Conservation (phyloP, 2,797 vertebrate species). For the Phyllotis vaccarum region DNA sequence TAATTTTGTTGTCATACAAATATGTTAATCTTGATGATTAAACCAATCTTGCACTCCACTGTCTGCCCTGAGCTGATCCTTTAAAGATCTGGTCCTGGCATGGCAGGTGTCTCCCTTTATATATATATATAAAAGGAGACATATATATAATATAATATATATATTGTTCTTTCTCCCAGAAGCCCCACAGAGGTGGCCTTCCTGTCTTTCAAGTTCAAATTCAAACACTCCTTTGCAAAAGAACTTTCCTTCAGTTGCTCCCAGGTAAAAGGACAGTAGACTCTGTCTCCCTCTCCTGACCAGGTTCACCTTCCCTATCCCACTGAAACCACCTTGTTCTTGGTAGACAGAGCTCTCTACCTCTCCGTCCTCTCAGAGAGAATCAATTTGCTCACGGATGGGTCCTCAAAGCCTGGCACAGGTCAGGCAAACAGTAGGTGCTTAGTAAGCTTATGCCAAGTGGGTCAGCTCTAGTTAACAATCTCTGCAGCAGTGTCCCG, state of each 20-base stretch:
- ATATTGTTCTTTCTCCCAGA: not conserved
- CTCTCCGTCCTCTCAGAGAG: not conserved
- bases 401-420: not conserved
- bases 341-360: not conserved
- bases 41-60: not conserved
- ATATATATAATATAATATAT: too few relatives aligned
- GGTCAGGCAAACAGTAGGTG: not conserved
- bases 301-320: not conserved
- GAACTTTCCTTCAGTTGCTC: not conserved
- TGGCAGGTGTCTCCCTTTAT: not conserved
- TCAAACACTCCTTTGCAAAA: not conserved
- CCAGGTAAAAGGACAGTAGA: not conserved
- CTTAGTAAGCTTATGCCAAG: not conserved
- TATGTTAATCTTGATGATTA: slow-evolving; percentile 17
- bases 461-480: not conserved
- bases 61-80: not conserved
- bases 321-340: not conserved
- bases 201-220: not conserved
- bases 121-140: too few relatives aligned
- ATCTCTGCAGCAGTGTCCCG: not conserved
- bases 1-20: not conserved
- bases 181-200: not conserved
- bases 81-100: not conserved
- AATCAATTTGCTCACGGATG: not conserved
- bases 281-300: too few relatives aligned